phyloP scores from a whole-genome alignment of 2,888 invertebrate species.

The Hyposoter dolosus region DNA sequence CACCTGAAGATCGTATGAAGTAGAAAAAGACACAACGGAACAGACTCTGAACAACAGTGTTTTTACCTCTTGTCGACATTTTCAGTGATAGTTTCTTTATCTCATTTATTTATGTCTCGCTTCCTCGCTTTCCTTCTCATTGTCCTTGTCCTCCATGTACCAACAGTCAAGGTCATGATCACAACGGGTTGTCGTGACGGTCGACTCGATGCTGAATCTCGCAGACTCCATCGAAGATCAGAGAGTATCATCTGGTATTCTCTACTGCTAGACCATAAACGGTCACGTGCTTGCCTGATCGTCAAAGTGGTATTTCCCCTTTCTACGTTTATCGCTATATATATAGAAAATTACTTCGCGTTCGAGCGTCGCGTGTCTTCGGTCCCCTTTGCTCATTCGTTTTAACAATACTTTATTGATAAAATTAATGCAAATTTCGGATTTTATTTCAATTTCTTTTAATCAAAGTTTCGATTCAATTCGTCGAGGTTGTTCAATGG shows the following conservation, averaged over 20 bases:
- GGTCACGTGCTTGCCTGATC: slow-evolving; percentile 74
- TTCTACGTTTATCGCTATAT: slow-evolving; percentile 32
- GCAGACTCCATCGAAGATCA: slow-evolving; percentile 47
- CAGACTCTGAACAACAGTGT: slow-evolving; percentile 7
- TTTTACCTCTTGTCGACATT: slow-evolving; percentile 32
- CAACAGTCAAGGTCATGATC: slow-evolving; percentile 80
- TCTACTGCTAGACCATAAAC: slow-evolving; percentile 76
- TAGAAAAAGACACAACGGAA: neutral
- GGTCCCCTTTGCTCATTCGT: neutral
- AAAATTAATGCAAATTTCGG: neutral
- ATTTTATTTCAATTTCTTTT: neutral
- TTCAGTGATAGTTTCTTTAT: slow-evolving; percentile 49
- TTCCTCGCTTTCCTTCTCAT: slow-evolving; percentile 60
- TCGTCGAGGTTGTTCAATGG: neutral
- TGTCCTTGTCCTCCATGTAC: slow-evolving; percentile 70
- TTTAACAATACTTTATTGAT: neutral
- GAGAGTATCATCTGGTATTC: slow-evolving; percentile 49
- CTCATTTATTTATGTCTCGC: slow-evolving; percentile 37
- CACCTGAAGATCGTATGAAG: neutral
- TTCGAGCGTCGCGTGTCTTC: slow-evolving; percentile 36
- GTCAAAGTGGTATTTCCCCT: slow-evolving; percentile 34
- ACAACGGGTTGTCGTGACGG: slow-evolving; percentile 57
- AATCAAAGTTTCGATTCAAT: neutral
- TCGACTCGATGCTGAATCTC: slow-evolving; percentile 47
- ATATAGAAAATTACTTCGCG: slow-evolving; percentile 19